Evolutionary conservation across 2,888 invertebrate genomes (phyloP), one percentile per base, ranked within the genome.

Genomic region (Perithous albicinctus): DNA sequence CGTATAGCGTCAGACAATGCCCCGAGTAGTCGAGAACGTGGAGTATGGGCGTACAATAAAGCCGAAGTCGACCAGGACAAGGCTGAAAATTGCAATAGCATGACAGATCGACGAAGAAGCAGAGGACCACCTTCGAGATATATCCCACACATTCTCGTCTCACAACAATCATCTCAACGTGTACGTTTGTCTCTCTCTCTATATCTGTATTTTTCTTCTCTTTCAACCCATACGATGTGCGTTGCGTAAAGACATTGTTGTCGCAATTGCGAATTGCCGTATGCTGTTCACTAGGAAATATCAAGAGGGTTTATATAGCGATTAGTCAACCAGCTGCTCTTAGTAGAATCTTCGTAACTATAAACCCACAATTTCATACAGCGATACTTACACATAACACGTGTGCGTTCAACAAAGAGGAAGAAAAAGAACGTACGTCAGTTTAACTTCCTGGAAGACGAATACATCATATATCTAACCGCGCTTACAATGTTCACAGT

Each of bases 21-120:
- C 23, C 23, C 18, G 38, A 15, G 8, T 18, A 54, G 15, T 32
- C 32, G 56, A 7, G 41, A 41, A 29, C 10, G 18, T 8, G 18
- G 46, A 67, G 32, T 41, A 75, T 75, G 75, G 66, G 64, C 54
- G 75, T 43, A 43, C 56, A 23, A 69, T 41, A 54, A 75, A 29
- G 18, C 18, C 12, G 20, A 18, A n/a, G 61, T 18, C 46, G 48
- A 63, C 38, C 69, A 48, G 69, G 77, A 77, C 77, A 63, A 77
- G 69, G 77, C 77, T 77, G 77, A 77, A 70, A 77, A 77, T 77
- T 70, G 77, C 77, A 69, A 77, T 77, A 43, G 77, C 69, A 70
- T 54, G 77, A 77, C 75, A 66, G 56, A 76, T 76, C 75, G 75
- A 67, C 61, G 69, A 70, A 70, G 69, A 70, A 77, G 77, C 61